Conservation (phyloP, 1,140 invertebrate genomes). For the Hyphantria cunea region DNA sequence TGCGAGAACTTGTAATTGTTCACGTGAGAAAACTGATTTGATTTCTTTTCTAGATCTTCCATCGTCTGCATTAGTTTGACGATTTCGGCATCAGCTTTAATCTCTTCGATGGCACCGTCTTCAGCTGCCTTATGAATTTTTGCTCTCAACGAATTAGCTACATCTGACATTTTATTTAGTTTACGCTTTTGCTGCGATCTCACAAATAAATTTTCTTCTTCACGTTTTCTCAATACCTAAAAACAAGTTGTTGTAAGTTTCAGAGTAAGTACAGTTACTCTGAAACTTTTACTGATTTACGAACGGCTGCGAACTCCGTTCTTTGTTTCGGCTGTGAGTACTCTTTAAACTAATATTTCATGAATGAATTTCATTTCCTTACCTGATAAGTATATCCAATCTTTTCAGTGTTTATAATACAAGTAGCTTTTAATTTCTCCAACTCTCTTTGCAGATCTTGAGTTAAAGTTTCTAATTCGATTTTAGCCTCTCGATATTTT, state of each 20-base stretch:
- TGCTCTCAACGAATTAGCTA: slow-evolving; percentile 84
- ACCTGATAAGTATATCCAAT: slow-evolving; percentile 92
- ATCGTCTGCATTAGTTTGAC: slow-evolving; percentile 85
- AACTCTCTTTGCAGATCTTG: slow-evolving; percentile 90
- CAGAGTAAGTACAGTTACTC: too few species aligned
- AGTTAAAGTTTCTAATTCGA: slow-evolving; percentile 86
- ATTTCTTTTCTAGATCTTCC: slow-evolving; percentile 85
- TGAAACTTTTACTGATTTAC: too few species aligned
- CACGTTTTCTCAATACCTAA: slow-evolving; percentile 89
- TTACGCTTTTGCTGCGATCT: slow-evolving; percentile 91
- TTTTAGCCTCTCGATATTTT: slow-evolving; percentile 86
- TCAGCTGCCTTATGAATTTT: slow-evolving; percentile 84
- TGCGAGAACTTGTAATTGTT: slow-evolving; percentile 75
- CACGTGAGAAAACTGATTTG: slow-evolving; percentile 84
- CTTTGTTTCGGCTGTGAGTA: too few species aligned
- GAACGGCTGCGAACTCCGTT: too few species aligned
- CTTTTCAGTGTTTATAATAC: slow-evolving; percentile 91
- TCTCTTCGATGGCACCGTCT: slow-evolving; percentile 81
- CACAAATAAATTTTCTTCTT: slow-evolving; percentile 92
- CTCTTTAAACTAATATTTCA: too few species aligned
- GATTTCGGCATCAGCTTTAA: slow-evolving; percentile 83
- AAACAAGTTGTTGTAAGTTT: neutral
- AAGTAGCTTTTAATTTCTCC: slow-evolving; percentile 87
- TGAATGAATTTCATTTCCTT: too few species aligned
- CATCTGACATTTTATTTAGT: slow-evolving; percentile 90